Evolutionary conservation across 1,140 invertebrate genomes (phyloP).

Genomic region (Octopus sinensis): DNA sequence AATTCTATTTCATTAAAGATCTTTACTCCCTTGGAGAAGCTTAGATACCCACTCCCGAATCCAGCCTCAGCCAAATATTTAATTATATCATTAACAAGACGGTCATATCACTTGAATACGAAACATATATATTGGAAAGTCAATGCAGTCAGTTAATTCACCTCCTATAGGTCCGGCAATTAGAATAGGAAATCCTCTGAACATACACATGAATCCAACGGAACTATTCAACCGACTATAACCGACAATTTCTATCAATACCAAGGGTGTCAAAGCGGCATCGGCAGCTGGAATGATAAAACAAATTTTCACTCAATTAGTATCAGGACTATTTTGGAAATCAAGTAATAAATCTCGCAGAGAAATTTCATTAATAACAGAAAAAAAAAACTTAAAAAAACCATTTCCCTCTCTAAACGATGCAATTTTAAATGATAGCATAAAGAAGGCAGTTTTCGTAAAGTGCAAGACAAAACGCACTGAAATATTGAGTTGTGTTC

Average conservation of each 20-base stretch:
- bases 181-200: not conserved
- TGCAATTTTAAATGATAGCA: no score
- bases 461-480: no score
- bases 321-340: no score
- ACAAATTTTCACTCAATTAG: not conserved
- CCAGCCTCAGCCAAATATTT: not conserved
- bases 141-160: not conserved
- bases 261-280: not conserved
- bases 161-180: not conserved
- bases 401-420: no score
- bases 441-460: no score
- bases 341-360: no score
- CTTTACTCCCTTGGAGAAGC: not conserved
- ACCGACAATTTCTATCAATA: not conserved
- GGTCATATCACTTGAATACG: not conserved
- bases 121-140: not conserved
- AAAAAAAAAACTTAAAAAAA: no score
- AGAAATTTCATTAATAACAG: no score
- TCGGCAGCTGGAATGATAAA: not conserved
- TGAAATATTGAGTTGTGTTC: no score
- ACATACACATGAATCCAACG: slow-evolving; percentile 1
- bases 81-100: not conserved
- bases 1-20: not conserved
- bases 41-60: not conserved
- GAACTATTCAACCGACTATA: not conserved